Evolutionary conservation across 2,113 vertebrate genomes (phyloP).

Genomic region (Pteropus alecto): DNA sequence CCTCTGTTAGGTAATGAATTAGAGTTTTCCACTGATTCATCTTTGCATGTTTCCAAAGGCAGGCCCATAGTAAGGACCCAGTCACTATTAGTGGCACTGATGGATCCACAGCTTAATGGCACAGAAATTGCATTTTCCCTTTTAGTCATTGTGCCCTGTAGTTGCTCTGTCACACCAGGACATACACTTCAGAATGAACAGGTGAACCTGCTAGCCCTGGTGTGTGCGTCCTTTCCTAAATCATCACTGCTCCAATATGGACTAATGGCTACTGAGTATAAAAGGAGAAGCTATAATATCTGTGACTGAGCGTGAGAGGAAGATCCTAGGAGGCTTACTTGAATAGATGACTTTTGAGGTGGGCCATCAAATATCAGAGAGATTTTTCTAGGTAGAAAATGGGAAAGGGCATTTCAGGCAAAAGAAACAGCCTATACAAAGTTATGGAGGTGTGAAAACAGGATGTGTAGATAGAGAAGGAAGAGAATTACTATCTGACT

Average conservation of each 20-base stretch:
- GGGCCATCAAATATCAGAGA: not conserved
- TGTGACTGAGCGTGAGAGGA: not conserved
- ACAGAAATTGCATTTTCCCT: not conserved
- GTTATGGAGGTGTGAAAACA: not conserved
- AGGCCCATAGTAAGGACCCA: not conserved
- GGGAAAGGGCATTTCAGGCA: not conserved
- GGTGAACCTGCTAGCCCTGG: not conserved
- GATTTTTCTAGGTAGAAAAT: not conserved
- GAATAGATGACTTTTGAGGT: not conserved
- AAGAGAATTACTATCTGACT: not conserved
- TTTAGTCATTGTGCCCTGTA: not conserved
- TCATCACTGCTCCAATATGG: not conserved
- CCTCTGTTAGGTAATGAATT: not conserved
- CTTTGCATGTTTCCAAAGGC: not conserved
- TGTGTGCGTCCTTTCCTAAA: not conserved
- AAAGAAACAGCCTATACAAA: not conserved
- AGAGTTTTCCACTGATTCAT: not conserved
- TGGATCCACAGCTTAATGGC: not conserved
- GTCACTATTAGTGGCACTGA: not conserved
- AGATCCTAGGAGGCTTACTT: not conserved
- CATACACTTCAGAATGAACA: not conserved
- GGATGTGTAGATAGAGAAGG: not conserved
- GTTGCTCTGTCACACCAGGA: not conserved
- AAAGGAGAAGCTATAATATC: not conserved
- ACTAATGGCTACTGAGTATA: not conserved